Evolutionary conservation across 2,113 vertebrate genomes (phyloP).

Genomic region (Bujurquina vittata): DNA sequence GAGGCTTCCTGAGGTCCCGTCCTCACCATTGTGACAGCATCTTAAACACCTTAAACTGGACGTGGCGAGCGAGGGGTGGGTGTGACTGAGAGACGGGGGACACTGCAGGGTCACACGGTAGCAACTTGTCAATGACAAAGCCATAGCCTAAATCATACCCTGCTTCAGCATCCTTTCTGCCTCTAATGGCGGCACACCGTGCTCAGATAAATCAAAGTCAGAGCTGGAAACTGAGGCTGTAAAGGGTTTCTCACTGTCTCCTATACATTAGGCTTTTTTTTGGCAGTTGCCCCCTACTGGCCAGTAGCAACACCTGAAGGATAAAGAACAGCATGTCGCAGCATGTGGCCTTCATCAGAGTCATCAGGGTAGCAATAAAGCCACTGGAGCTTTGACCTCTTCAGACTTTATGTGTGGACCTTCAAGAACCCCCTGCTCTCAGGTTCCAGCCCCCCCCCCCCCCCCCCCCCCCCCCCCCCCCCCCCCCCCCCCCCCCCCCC

Average conservation of each 20-base stretch:
- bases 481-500: too few species aligned
- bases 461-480: too few species aligned
- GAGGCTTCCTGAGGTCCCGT: not conserved
- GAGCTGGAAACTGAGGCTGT: not conserved
- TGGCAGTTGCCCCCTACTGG: not conserved
- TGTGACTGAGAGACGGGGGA: too few species aligned
- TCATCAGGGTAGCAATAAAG: not conserved
- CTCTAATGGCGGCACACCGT: too few species aligned
- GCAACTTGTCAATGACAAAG: not conserved
- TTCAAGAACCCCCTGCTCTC: not conserved
- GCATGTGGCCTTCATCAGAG: not conserved
- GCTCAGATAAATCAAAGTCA: rapidly evolving
- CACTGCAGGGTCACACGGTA: not conserved
- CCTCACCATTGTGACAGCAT: too few species aligned
- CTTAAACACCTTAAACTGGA: too few species aligned
- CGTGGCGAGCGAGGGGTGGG: too few species aligned
- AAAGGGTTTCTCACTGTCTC: not conserved
- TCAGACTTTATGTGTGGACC: not conserved
- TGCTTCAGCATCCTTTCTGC: not conserved
- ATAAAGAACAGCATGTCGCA: not conserved
- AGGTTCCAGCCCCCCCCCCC: rapidly evolving
- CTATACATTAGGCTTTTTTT: not conserved
- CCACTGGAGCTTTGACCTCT: not conserved
- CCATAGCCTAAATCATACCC: not conserved
- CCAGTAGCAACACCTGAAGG: rapidly evolving